Base-by-base conservation (phyloP, 1,140 invertebrate genomes). In the Aradophagus sp. region DNA sequence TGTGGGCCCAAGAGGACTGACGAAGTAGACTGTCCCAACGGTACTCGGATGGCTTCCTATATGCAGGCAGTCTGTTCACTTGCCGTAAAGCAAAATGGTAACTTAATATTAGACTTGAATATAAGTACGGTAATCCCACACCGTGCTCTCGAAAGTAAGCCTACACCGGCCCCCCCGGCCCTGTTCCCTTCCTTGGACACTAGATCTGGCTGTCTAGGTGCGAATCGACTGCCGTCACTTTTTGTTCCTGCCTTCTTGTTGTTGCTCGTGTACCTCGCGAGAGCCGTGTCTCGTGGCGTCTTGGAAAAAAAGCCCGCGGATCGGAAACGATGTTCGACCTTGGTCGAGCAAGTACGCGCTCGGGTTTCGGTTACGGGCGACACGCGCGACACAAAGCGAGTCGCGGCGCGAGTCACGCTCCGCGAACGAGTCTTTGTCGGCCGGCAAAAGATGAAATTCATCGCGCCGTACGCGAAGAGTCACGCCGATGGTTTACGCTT, bases 71-170 rank as follows among this genome's bases (percentile, higher is more conserved):
- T 77, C 80, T 85, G 84, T 85, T 85, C 84, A 85, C 81, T 84
- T 84, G 84, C 77, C 84, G 83, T 84, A 84, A 86, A 85, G 82
- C 81, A 84, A 84, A 86, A 83, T 80, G 83, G 84, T 86, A 86
- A 86, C 80, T 84, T 81, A 85, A 86, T 85, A 84, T 85, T 83
- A 80, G 79, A 81, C 74, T 79, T 84, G 83, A 84, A 84, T 84
- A 84, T 83, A 84, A 84, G 82, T 84, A 84, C 78, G 81, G 84
- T 86, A 86, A 86, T 86, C 71, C 83, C 83, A 86, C 76, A 86
- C 83, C 83, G 76, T 71, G 76, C 76, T 84, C 78, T 69, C n/a
- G n/a, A 79, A 83, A 84, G 84, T 86, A 86, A 85, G 81, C 65
- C 84, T 84, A 86, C 79, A 85, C 84, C 82, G 75, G 71, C 47